Percentiles rank a stretch among this genome's conserved stretches.
phyloP scores from a whole-genome alignment of 2,888 invertebrate genomes.

The Mystacides longicornis region DNA sequence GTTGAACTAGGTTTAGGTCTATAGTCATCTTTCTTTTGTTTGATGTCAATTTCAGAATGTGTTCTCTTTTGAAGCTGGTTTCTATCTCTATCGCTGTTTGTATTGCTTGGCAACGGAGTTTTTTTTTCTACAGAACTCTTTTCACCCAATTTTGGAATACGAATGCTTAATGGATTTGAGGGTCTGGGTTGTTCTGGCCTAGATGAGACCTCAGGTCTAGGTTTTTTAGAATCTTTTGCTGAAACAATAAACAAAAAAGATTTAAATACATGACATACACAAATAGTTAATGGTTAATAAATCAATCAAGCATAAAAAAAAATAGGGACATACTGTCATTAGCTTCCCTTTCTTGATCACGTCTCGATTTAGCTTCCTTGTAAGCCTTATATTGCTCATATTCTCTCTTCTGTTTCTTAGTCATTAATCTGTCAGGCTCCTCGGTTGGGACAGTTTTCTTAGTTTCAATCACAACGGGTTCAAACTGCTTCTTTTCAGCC shows the following conservation, averaged over 20 bases:
- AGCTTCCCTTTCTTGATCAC: constrained; percentile 26
- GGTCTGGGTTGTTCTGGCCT: constrained; percentile 31
- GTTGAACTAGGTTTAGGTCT: too few relatives aligned
- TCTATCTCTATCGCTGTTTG: constrained; percentile 5
- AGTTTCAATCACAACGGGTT: constrained; percentile 59
- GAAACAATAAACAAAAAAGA: constrained; percentile 23
- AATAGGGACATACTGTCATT: neutral
- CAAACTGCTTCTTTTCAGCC: constrained; percentile 76
- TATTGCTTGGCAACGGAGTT: constrained; percentile 24
- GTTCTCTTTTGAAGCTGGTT: neutral
- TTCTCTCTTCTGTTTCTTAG: constrained; percentile 72
- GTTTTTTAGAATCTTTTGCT: constrained; percentile 37
- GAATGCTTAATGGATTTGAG: constrained; percentile 28
- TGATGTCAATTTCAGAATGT: neutral
- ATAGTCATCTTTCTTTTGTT: neutral
- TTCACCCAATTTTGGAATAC: constrained; percentile 50
- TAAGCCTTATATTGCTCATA: constrained; percentile 63
- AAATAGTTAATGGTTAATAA: neutral
- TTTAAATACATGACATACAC: neutral
- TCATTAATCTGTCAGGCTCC: constrained; percentile 65
- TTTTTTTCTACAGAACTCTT: constrained; percentile 32
- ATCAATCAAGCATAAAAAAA: neutral
- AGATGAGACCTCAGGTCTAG: constrained; percentile 32
- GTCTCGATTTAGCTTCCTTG: constrained; percentile 46
- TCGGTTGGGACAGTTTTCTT: constrained; percentile 47